A percentile compares a stretch with the other conserved stretches of the same genome.
These are phyloP conservation scores for Paratrypauchen microcephalus DNA, from an alignment of 2,797 vertebrate genomes.

Conservation along the genomic window DNA sequence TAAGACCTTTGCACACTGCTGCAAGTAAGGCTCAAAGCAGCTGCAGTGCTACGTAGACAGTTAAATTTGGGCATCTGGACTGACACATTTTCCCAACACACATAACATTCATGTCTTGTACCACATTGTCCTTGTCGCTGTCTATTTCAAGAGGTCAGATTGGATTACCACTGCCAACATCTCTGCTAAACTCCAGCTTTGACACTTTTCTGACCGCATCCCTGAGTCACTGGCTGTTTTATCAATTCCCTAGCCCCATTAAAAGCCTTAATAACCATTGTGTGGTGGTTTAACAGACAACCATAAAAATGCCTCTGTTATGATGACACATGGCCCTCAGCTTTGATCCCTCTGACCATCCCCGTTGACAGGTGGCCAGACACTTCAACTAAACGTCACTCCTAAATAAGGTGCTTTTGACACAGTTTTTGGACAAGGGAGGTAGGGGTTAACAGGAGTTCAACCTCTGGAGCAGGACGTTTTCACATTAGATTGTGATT, in stretches of 20 bases:
- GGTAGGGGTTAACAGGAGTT: slow-evolving; percentile 28
- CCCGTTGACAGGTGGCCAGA: slow-evolving; percentile 29
- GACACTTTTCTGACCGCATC: slow-evolving; percentile 53
- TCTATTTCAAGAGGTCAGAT: slow-evolving; percentile 72
- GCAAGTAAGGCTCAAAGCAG: slow-evolving; percentile 58
- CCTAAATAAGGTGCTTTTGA: slow-evolving; percentile 3
- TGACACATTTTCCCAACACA: slow-evolving; percentile 12
- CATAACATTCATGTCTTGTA: slow-evolving; percentile 46
- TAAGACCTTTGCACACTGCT: slow-evolving; percentile 7
- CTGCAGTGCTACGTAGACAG: slow-evolving; percentile 62
- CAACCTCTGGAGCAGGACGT: slow-evolving; percentile 19
- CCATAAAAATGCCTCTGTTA: slow-evolving; percentile 57
- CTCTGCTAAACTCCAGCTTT: slow-evolving; percentile 60
- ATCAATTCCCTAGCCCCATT: slow-evolving; percentile 55
- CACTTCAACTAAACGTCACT: slow-evolving; percentile 6
- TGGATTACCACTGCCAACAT: slow-evolving; percentile 58
- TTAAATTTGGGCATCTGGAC: slow-evolving; percentile 61
- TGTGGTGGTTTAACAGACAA: slow-evolving; percentile 47
- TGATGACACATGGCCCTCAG: slow-evolving; percentile 35
- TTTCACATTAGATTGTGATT: slow-evolving; percentile 41
- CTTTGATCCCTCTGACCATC: slow-evolving; percentile 48
- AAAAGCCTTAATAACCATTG: slow-evolving; percentile 50
- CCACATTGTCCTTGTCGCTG: slow-evolving; percentile 65
- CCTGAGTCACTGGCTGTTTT: slow-evolving; percentile 42
- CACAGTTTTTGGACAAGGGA: slow-evolving; percentile 1